These are phyloP conservation scores for Tethea ocularis DNA, from an alignment of 2,888 invertebrate genomes.

Conservation along the genomic window DNA sequence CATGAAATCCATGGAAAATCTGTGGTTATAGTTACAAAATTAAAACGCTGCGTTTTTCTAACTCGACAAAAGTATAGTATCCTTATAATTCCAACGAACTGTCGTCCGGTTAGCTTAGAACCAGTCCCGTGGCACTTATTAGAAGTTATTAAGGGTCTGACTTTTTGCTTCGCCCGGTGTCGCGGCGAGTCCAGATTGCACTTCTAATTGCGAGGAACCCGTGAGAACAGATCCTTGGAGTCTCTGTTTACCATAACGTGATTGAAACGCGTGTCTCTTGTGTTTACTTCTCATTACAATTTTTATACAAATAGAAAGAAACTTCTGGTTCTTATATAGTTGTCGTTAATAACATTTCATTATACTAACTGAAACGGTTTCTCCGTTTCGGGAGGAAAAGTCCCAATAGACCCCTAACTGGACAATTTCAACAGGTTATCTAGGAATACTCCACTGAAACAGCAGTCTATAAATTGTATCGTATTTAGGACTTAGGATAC, in stretches of 20 bases:
- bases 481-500: too few species aligned
- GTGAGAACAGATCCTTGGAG: slow-evolving; percentile 51
- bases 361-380: background rate
- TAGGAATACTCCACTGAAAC: too few species aligned
- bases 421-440: too few species aligned
- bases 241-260: slow-evolving; percentile 14
- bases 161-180: slow-evolving; percentile 54
- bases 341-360: background rate
- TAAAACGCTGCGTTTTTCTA: too few species aligned
- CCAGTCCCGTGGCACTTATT: slow-evolving; percentile 50
- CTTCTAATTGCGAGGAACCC: slow-evolving; percentile 54
- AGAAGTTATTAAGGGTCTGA: slow-evolving; percentile 61
- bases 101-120: slow-evolving; percentile 48
- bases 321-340: too few species aligned
- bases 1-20: background rate
- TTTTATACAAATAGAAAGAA: background rate
- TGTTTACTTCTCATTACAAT: background rate
- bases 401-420: too few species aligned
- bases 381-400: too few species aligned
- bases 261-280: background rate
- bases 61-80: background rate
- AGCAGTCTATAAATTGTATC: too few species aligned
- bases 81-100: slow-evolving; percentile 15
- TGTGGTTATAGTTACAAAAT: too few species aligned
- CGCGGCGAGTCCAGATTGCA: slow-evolving; percentile 49